These are phyloP conservation scores for Phasianus colchicus DNA, from an alignment of 2,113 vertebrate genomes.

Conservation along the genomic window DNA sequence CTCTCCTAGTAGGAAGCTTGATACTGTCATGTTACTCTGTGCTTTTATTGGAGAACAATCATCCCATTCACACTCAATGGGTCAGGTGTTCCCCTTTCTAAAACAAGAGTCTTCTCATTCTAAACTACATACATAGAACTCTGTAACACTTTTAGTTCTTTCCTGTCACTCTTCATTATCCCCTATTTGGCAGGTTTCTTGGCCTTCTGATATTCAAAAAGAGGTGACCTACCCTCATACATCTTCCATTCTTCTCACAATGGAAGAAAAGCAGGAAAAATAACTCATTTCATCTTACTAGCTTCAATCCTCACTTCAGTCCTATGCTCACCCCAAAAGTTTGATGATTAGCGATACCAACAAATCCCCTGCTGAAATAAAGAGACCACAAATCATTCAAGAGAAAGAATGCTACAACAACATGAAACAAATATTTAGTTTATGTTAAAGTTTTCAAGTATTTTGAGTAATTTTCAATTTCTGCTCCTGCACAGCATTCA, in stretches of 20 bases:
- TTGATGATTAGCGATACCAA: not conserved
- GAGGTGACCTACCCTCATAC: not conserved
- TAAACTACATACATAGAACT: not conserved
- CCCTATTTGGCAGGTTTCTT: not conserved
- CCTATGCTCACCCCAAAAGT: not conserved
- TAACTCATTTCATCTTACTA: not conserved
- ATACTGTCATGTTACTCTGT: not conserved
- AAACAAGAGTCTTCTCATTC: not conserved
- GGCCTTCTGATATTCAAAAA: not conserved
- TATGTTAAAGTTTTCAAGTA: not conserved
- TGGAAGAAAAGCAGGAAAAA: not conserved
- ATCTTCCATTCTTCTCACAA: not conserved
- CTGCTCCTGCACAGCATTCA: not conserved
- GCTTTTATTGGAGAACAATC: not conserved
- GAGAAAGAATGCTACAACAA: not conserved
- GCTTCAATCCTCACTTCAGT: not conserved
- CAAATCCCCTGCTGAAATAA: not conserved
- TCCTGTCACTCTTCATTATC: not conserved
- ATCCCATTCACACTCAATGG: not conserved
- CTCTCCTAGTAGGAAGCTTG: not conserved
- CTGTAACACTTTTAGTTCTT: not conserved
- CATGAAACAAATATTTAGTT: not conserved
- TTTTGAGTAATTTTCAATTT: not conserved
- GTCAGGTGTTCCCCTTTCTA: not conserved
- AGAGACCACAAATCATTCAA: not conserved